These are phyloP conservation scores for Idaea aversata DNA, from an alignment of 2,888 invertebrate genomes.

Conservation along the genomic window DNA sequence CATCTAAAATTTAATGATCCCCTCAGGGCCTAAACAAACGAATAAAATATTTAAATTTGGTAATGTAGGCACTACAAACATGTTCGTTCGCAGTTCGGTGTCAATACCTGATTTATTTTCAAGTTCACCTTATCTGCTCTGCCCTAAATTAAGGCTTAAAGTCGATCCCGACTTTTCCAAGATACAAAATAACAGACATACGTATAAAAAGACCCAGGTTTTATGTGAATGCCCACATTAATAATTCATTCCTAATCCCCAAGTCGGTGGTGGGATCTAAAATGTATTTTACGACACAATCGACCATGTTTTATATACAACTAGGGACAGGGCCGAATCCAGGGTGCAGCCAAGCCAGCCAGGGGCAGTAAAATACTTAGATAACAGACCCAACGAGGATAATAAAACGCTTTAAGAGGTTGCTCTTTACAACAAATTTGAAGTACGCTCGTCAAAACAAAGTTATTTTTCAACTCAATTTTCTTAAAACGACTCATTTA, in stretches of 20 bases:
- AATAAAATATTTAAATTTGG: conserved; percentile 1
- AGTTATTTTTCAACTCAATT: conserved; percentile 13
- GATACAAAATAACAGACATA: conserved; percentile 42
- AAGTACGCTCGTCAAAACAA: conserved; percentile 13
- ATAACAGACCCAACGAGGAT: conserved; percentile 18
- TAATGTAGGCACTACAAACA: background rate
- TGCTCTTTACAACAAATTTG: conserved; percentile 11
- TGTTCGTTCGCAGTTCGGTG: conserved; percentile 2
- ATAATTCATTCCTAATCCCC: conserved; percentile 75
- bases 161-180: conserved; percentile 35
- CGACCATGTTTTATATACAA: conserved; percentile 51
- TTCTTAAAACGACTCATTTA: conserved; percentile 7
- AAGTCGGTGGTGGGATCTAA: conserved; percentile 55
- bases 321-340: conserved; percentile 32
- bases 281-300: conserved; percentile 67
- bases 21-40: background rate
- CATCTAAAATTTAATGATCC: background rate
- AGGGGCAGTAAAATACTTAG: conserved; percentile 17
- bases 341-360: conserved; percentile 17
- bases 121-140: conserved; percentile 7
- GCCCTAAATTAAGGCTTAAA: conserved; percentile 28
- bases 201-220: conserved; percentile 55
- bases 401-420: conserved; percentile 15
- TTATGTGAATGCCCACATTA: conserved; percentile 69
- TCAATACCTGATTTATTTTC: conserved; percentile 10